Conservation (phyloP, 2,113 vertebrate genomes). For the Dicaeum eximium region DNA sequence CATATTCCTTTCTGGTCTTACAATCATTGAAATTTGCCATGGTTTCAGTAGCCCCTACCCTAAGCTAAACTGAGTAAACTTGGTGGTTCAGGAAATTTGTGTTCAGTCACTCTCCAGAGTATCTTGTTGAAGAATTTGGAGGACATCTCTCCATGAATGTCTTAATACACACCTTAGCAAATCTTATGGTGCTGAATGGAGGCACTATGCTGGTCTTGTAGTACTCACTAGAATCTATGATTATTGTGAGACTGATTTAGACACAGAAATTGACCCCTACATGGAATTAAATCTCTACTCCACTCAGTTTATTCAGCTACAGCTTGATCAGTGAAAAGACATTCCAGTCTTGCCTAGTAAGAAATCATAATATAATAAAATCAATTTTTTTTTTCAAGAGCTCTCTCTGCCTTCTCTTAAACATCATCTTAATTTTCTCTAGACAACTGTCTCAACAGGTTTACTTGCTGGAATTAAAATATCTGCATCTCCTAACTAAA, state of each 20-base stretch:
- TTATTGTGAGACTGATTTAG: background rate
- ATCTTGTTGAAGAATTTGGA: background rate
- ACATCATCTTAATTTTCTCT: background rate
- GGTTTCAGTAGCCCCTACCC: background rate
- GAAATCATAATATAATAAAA: background rate
- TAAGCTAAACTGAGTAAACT: fast-evolving
- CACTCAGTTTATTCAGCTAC: background rate
- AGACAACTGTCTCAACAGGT: background rate
- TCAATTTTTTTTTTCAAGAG: background rate
- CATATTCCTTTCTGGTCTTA: background rate
- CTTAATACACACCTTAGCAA: background rate
- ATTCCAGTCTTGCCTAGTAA: background rate
- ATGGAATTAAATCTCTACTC: background rate
- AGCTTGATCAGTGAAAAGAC: background rate
- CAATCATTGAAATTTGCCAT: background rate
- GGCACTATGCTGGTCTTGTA: background rate
- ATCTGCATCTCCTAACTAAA: background rate
- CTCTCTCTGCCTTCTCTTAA: background rate
- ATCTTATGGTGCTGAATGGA: background rate
- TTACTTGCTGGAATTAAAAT: background rate
- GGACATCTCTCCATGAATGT: background rate
- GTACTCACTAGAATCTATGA: background rate
- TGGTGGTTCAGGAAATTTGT: background rate
- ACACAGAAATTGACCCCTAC: background rate
- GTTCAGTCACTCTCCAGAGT: background rate